These are phyloP conservation scores for Ceyx erithaca DNA, from an alignment of 2,797 vertebrate species.

Conservation along the genomic window DNA sequence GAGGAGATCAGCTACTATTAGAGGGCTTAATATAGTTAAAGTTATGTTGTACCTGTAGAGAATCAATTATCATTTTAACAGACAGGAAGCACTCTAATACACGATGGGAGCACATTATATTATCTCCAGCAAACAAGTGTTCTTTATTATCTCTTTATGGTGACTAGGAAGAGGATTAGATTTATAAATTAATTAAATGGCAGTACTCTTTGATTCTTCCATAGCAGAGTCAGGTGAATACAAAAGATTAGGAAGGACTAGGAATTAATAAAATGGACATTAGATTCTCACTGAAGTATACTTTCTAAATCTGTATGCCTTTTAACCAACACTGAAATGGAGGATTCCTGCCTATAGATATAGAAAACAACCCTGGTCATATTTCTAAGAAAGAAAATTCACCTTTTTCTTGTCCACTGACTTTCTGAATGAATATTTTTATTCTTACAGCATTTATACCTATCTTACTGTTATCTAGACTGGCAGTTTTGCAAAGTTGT, in stretches of 20 bases:
- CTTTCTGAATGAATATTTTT: neutral
- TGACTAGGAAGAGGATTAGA: conserved; percentile 6
- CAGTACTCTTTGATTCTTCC: neutral
- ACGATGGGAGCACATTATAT: neutral
- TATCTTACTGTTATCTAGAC: neutral
- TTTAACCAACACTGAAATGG: neutral
- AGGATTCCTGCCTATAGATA: neutral
- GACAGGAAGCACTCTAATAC: neutral
- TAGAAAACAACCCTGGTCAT: neutral
- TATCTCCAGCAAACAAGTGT: neutral
- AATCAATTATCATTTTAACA: conserved; percentile 38
- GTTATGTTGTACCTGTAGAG: neutral
- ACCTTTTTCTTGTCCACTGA: neutral
- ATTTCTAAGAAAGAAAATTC: neutral
- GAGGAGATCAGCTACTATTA: neutral
- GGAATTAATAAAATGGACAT: neutral
- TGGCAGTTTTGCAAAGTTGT: neutral
- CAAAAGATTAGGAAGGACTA: neutral
- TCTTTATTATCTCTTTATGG: conserved; percentile 16
- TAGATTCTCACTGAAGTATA: neutral
- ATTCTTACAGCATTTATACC: neutral
- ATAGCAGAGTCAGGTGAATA: neutral
- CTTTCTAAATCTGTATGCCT: neutral
- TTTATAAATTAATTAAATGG: neutral
- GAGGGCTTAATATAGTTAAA: neutral